These are phyloP conservation scores for Gymnoscopelus braueri DNA, from an alignment of 2,797 vertebrate genomes.

Conservation along the genomic window DNA sequence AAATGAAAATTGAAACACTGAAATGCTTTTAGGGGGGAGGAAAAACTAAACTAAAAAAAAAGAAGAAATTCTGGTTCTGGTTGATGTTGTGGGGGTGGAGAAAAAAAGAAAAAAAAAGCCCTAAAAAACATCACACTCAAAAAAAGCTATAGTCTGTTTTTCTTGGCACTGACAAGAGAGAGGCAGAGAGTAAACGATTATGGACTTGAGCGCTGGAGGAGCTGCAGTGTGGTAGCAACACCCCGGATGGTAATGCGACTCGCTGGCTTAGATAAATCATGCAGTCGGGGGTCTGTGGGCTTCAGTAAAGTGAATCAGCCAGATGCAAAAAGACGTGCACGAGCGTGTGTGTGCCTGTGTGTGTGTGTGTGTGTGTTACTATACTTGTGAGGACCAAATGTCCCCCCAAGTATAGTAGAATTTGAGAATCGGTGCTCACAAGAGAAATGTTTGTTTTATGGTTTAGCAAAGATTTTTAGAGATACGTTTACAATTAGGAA, in stretches of 20 bases:
- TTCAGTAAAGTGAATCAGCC: conserved; percentile 80
- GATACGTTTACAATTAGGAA: too few relatives aligned
- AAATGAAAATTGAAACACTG: background rate
- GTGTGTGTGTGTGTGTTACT: too few relatives aligned
- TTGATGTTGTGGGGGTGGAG: too few relatives aligned
- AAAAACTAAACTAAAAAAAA: too few relatives aligned
- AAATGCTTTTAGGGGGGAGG: background rate
- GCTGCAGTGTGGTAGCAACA: conserved; percentile 67
- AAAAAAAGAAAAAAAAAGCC: background rate
- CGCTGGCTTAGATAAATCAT: conserved; percentile 81
- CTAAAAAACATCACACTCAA: background rate
- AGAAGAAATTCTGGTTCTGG: too few relatives aligned
- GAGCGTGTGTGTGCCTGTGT: too few relatives aligned
- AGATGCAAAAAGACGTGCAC: conserved; percentile 67
- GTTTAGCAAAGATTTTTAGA: too few relatives aligned
- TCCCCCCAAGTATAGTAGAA: too few relatives aligned
- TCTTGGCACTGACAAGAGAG: conserved; percentile 2
- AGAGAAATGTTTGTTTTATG: too few relatives aligned
- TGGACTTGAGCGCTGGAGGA: conserved; percentile 53
- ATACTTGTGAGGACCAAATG: too few relatives aligned
- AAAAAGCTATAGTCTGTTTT: background rate
- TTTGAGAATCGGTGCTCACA: too few relatives aligned
- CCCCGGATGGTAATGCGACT: conserved; percentile 62
- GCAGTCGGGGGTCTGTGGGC: conserved; percentile 74
- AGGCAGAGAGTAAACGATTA: conserved; percentile 43